These are phyloP conservation scores for Therioaphis trifolii DNA, from an alignment of 2,888 invertebrate species.

Conservation along the genomic window DNA sequence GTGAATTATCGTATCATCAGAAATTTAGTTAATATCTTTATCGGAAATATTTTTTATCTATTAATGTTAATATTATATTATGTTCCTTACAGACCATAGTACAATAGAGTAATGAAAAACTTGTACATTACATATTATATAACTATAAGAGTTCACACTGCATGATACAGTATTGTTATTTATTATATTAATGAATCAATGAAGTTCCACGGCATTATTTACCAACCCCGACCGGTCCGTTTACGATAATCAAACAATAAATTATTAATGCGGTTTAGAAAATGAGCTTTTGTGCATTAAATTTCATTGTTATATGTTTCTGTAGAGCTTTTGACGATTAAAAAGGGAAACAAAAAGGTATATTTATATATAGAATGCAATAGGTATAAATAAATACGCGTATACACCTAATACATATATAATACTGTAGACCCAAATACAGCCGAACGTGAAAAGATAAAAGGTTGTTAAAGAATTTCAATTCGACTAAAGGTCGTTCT, in stretches of 20 bases:
- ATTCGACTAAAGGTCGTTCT: conserved; percentile 24
- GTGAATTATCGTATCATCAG: too few species aligned
- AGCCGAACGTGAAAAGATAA: conserved; percentile 11
- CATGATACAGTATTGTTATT: background rate
- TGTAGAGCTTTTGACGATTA: conserved; percentile 37
- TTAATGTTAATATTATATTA: too few species aligned
- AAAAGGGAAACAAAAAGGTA: background rate
- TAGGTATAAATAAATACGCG: background rate
- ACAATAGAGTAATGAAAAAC: too few species aligned
- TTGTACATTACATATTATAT: background rate
- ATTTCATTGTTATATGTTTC: conserved; percentile 6
- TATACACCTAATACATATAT: background rate
- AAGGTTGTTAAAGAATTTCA: conserved; percentile 44
- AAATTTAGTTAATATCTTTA: too few species aligned
- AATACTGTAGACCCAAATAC: background rate
- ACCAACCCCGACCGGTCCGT: conserved; percentile 2
- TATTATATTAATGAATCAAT: conserved; percentile 29
- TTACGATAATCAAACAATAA: conserved; percentile 46
- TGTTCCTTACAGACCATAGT: too few species aligned
- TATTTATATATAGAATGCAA: background rate
- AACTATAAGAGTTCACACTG: background rate
- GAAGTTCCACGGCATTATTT: background rate
- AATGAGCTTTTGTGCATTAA: conserved; percentile 20
- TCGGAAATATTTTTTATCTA: too few species aligned
- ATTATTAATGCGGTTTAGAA: conserved; percentile 25